Conservation (phyloP, 2,888 invertebrate species). For the Clistopyga incitator region DNA sequence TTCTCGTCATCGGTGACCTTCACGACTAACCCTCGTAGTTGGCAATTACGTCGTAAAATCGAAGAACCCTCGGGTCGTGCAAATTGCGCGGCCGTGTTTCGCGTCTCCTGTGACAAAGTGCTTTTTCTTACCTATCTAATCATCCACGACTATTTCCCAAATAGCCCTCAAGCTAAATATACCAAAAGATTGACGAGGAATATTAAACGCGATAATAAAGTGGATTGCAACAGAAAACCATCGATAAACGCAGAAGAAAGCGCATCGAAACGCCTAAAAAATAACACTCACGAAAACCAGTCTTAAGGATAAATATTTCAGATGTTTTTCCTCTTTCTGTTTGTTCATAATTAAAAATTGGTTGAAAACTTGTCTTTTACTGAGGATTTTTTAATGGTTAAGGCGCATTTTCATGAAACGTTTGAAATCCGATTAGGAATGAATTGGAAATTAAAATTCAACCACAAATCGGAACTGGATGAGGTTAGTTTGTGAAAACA, state of each 20-base stretch:
- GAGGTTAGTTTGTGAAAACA: not conserved
- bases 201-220: not conserved
- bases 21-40: constrained; percentile 47
- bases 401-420: not conserved
- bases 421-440: not conserved
- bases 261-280: too few relatives aligned
- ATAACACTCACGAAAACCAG: too few relatives aligned
- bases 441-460: not conserved
- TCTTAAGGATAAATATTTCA: too few relatives aligned
- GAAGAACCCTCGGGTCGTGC: constrained; percentile 65
- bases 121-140: constrained; percentile 12
- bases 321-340: too few relatives aligned
- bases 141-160: constrained; percentile 17
- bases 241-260: not conserved
- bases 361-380: too few relatives aligned
- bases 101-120: constrained; percentile 55
- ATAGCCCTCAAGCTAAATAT: constrained; percentile 4
- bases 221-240: not conserved
- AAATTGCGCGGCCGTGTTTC: constrained; percentile 70
- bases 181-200: not conserved
- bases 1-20: constrained; percentile 47
- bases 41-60: constrained; percentile 77
- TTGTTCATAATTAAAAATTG: too few relatives aligned
- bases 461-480: not conserved
- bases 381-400: too few relatives aligned